phyloP scores from a whole-genome alignment of 2,888 invertebrate species.

The Epirrita christyi region DNA sequence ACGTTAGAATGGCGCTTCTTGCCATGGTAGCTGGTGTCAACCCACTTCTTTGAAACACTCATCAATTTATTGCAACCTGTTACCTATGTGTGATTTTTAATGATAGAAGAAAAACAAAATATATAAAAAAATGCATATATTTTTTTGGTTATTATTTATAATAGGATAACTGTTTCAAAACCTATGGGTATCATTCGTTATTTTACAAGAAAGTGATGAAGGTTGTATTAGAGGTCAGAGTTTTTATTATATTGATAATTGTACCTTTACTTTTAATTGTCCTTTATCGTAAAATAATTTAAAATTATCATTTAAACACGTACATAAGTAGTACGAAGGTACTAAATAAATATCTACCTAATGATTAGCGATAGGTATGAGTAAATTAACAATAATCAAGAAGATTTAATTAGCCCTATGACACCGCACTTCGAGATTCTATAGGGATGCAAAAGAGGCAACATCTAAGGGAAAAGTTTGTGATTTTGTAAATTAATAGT shows the following conservation, averaged over 20 bases:
- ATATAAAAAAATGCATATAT: background rate
- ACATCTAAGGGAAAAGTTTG: background rate
- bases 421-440: conserved; percentile 16
- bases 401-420: conserved; percentile 1
- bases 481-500: background rate
- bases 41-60: conserved; percentile 57
- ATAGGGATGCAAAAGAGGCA: conserved; percentile 5
- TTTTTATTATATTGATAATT: no score
- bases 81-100: background rate
- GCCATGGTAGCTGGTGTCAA: conserved; percentile 93
- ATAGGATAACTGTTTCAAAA: background rate
- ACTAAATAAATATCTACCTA: no score
- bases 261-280: no score
- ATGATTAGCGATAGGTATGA: no score
- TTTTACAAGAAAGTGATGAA: no score
- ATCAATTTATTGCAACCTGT: background rate
- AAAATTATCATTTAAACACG: no score
- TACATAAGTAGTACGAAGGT: no score
- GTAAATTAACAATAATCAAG: no score
- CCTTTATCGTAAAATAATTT: no score
- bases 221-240: no score
- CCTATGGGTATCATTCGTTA: background rate
- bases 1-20: conserved; percentile 98
- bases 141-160: background rate
- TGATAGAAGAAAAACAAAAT: background rate